Percentiles rank a stretch among this genome's conserved stretches.
Conservation (phyloP, 37 sponge, comb jelly and placozoan genomes). For the Ephydatia muelleri region DNA sequence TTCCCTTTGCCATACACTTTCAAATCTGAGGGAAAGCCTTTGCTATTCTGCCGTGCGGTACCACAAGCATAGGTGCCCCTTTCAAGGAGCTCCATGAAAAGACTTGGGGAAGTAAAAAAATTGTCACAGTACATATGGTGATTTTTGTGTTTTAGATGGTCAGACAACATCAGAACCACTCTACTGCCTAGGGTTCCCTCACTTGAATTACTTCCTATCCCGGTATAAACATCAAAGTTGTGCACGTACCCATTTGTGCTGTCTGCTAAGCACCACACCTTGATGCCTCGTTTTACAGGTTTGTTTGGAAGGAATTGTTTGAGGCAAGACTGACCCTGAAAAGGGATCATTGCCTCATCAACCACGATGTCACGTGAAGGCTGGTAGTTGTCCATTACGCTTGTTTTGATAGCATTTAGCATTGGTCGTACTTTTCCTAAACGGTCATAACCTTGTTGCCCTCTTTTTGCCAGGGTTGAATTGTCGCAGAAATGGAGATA, state of each 20-base stretch:
- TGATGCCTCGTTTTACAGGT: conserved; percentile 55
- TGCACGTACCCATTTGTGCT: conserved; percentile 22
- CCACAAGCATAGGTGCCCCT: conserved; percentile 25
- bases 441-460: conserved; percentile 24
- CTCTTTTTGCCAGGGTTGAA: conserved; percentile 1
- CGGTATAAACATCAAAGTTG: conserved; percentile 31
- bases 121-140: conserved; percentile 41
- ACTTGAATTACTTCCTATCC: neutral
- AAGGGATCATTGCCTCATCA: conserved; percentile 50
- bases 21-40: conserved; percentile 25
- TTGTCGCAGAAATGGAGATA: conserved; percentile 45
- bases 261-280: conserved; percentile 42
- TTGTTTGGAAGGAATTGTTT: conserved; percentile 57
- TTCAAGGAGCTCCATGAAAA: conserved; percentile 3
- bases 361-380: neutral
- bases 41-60: conserved; percentile 11
- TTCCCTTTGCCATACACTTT: conserved; percentile 7
- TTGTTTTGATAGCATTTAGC: neutral
- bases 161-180: conserved; percentile 31
- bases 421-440: conserved; percentile 29
- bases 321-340: conserved; percentile 39
- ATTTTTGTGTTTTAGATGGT: conserved; percentile 1
- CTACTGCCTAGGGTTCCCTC: conserved; percentile 21
- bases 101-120: conserved; percentile 16
- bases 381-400: neutral